Percentiles rank a stretch among this genome's conserved stretches.
Evolutionary conservation across 2,797 vertebrate species (phyloP).

Genomic region (Cossypha polioptera): DNA sequence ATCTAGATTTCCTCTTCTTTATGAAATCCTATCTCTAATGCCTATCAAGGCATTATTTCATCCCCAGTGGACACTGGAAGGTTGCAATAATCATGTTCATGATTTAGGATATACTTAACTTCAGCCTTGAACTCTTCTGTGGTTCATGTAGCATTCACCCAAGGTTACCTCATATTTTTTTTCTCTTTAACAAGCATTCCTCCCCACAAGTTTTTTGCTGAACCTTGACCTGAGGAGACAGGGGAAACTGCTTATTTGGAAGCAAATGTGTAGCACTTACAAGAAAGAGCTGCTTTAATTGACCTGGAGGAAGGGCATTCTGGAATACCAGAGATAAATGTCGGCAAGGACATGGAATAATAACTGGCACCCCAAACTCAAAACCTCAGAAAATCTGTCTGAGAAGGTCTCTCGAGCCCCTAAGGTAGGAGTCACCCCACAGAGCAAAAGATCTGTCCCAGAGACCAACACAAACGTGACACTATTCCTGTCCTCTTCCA

Average conservation of each 20-base stretch:
- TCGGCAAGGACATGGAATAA: background rate
- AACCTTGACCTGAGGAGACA: background rate
- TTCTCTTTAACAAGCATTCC: background rate
- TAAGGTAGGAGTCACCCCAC: background rate
- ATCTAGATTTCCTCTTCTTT: background rate
- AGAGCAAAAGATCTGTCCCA: background rate
- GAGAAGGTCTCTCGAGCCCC: rapidly evolving
- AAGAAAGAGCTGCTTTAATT: background rate
- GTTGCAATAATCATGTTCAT: background rate
- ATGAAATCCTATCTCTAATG: background rate
- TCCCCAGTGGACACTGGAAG: background rate
- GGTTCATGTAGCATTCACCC: background rate
- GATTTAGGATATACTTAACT: background rate
- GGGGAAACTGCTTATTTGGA: background rate
- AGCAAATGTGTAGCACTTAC: background rate
- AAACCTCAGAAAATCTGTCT: background rate
- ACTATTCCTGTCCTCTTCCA: background rate
- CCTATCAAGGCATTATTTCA: background rate
- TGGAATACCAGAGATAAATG: background rate
- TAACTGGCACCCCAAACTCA: background rate
- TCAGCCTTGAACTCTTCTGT: background rate
- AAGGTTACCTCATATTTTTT: background rate
- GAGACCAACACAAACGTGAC: background rate
- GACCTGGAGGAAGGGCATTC: background rate
- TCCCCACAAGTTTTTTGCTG: background rate